Evolutionary conservation across 2,888 invertebrate species (phyloP).

Genomic region (Torymus aiolomorphi): DNA sequence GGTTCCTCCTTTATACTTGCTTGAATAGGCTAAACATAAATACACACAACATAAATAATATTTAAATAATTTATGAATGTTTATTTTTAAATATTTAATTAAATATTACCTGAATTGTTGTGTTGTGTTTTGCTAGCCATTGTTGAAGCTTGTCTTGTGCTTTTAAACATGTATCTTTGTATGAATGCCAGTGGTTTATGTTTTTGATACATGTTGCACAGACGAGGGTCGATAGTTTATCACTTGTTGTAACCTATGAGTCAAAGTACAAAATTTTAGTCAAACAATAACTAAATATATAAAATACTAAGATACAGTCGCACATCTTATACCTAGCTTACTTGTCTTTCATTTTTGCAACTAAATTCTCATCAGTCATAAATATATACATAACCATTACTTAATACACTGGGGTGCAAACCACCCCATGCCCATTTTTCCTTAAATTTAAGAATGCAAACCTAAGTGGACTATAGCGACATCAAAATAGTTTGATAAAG

Average conservation of each 20-base stretch:
- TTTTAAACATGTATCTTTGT: constrained; percentile 81
- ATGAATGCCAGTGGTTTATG: constrained; percentile 82
- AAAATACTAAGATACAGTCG: too few species aligned
- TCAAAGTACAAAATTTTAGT: constrained; percentile 63
- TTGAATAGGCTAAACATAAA: constrained; percentile 29
- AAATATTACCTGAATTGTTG: constrained; percentile 59
- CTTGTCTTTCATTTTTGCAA: too few species aligned
- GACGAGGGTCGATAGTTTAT: constrained; percentile 82
- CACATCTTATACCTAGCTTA: too few species aligned
- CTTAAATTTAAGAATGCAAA: too few species aligned
- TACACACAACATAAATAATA: not conserved
- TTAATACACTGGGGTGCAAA: too few species aligned
- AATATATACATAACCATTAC: too few species aligned
- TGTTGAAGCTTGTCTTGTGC: constrained; percentile 82
- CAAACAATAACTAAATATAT: too few species aligned
- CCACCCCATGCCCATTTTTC: too few species aligned
- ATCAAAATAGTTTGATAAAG: too few species aligned
- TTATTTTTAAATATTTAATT: not conserved
- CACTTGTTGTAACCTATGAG: constrained; percentile 81
- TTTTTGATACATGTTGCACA: constrained; percentile 81
- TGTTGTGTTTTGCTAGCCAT: constrained; percentile 74
- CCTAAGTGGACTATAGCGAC: too few species aligned
- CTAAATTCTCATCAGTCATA: too few species aligned
- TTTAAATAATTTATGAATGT: not conserved
- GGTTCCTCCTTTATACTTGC: constrained; percentile 78